Base-by-base conservation (phyloP, 2,113 vertebrate genomes). In the Coptodon rendalli region DNA sequence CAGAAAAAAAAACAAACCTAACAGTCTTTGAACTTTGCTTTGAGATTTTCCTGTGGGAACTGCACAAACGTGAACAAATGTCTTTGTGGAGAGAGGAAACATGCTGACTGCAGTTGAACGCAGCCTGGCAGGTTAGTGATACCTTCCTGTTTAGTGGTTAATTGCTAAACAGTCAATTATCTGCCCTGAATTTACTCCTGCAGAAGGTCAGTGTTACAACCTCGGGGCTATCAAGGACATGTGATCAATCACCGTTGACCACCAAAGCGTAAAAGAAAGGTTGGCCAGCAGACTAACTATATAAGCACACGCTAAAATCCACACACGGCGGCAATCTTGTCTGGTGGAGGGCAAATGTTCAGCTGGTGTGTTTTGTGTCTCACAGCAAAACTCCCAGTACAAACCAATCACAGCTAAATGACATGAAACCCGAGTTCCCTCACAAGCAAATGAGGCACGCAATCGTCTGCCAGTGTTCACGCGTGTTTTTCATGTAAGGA, bases 131-230 rank as follows among this genome's bases (percentile, higher is more conserved):
- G 82, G 9, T 86, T 89, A 68, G 80, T 45, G 90, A 91, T 87
- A 84, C 78, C 87, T 94, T 94, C 94, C 93, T 93, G 93, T 94
- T 93, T 92, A 71, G 91, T 78, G 50, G 91, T 79, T 93, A 93
- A 94, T 93, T 94, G 87, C 86, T 63, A 82, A 73, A 86, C 82
- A 50, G 89, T 83, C 91, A 91, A 93, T 94, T 88, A 87, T n/a
- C 80, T 63, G 52, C 40, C 43, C 76, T 84, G 53, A 17, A 45
- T 93, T 93, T 89, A 84, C 76, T 45, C 86, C 82, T 83, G 86
- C 83, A 83, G 85, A 83, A 52, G 85, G 89, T 92, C 90, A 89
- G 71, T 53, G 40, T 87, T 84, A 92, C 90, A 89, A 88, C 86
- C 93, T 84, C 19, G 27, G 76, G 84, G 80, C 78, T 61, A 14